Evolutionary conservation across 2,113 vertebrate species (phyloP).

Genomic region (Bungarus multicinctus): DNA sequence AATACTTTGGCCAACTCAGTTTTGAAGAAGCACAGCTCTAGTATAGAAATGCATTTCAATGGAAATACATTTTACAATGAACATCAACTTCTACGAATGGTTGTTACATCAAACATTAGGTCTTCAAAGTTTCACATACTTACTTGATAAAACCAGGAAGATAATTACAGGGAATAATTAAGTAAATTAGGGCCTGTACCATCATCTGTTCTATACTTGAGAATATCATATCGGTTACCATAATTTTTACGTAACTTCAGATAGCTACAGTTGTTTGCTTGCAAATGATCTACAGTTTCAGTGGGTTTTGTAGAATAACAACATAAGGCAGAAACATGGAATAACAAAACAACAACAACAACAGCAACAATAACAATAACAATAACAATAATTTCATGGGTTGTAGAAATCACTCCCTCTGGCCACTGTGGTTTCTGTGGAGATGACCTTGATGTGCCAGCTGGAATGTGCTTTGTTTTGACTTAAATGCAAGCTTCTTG

Average conservation of each 20-base stretch:
- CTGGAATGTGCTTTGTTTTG: no score
- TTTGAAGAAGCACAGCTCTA: not conserved
- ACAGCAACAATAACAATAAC: not conserved
- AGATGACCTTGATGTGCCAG: no score
- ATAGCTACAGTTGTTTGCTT: conserved; percentile 1
- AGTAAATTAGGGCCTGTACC: not conserved
- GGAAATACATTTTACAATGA: not conserved
- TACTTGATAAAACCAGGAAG: not conserved
- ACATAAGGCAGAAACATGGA: not conserved
- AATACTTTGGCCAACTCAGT: not conserved
- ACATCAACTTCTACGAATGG: not conserved
- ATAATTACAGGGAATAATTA: not conserved
- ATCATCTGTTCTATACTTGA: not conserved
- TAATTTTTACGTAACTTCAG: not conserved
- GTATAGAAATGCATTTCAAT: not conserved
- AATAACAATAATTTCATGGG: not conserved
- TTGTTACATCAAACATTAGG: not conserved
- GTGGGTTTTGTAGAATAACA: not conserved
- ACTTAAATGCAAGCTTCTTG: no score
- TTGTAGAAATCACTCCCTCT: no score
- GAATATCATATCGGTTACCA: not conserved
- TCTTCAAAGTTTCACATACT: not conserved
- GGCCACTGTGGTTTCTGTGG: no score
- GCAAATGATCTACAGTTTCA: not conserved
- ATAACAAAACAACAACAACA: no score